Conservation (phyloP, 2,113 vertebrate species). For the Brienomyrus brachyistius region DNA sequence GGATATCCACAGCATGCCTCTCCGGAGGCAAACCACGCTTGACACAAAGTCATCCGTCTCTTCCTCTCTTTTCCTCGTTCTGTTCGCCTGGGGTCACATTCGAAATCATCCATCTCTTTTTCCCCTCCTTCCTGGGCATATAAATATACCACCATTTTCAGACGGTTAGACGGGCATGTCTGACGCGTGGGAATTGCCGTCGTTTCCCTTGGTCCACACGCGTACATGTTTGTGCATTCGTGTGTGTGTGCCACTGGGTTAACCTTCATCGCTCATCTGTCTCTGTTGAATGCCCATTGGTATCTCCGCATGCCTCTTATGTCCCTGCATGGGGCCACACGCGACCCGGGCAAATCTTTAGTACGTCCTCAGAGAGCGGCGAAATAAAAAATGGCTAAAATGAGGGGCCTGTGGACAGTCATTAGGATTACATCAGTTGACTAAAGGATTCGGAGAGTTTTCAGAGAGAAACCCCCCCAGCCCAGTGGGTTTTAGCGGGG, state of each 20-base stretch:
- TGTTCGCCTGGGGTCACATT: not conserved
- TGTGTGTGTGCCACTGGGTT: not conserved
- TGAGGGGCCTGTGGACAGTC: not conserved
- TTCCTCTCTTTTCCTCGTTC: not conserved
- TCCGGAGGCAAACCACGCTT: not conserved
- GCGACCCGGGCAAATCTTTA: not conserved
- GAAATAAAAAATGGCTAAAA: not conserved
- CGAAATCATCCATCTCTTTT: not conserved
- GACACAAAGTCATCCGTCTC: conserved; percentile 1
- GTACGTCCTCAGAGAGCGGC: not conserved
- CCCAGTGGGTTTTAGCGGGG: not conserved
- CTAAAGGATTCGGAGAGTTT: not conserved
- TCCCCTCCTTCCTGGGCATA: not conserved
- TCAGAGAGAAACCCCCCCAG: not conserved
- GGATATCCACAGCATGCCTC: not conserved
- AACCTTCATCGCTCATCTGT: not conserved
- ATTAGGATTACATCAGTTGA: conserved; percentile 1
- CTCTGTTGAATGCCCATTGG: not conserved
- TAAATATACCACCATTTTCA: not conserved
- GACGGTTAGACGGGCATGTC: not conserved
- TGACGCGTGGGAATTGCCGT: not conserved
- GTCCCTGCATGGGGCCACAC: not conserved
- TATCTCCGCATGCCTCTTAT: not conserved
- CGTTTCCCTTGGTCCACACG: not conserved
- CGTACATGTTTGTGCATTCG: not conserved